Evolutionary conservation across 2,797 vertebrate species (phyloP).

Genomic region (Xerus rutilus): DNA sequence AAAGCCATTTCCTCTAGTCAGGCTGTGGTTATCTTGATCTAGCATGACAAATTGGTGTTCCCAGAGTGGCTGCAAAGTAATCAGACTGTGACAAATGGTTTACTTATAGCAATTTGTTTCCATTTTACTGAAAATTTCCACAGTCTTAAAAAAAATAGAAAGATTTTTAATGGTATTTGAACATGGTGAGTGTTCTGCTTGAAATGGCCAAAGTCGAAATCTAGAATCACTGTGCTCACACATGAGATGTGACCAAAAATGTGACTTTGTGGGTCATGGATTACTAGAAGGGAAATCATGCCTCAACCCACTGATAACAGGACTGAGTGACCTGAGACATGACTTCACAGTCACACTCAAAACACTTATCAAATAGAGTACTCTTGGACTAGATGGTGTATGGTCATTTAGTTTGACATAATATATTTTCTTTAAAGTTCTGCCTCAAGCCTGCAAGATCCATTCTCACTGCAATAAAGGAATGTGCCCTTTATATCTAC

Average conservation of each 20-base stretch:
- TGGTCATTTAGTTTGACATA: not conserved
- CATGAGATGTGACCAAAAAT: constrained; percentile 12
- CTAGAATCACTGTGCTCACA: constrained; percentile 25
- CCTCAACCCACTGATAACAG: not conserved
- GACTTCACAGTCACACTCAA: not conserved
- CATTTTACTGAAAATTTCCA: constrained; percentile 91
- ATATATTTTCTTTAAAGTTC: not conserved
- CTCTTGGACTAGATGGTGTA: not conserved
- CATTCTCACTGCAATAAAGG: not conserved
- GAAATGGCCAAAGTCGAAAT: constrained; percentile 52
- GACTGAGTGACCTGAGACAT: not conserved
- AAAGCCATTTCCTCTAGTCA: constrained; percentile 85
- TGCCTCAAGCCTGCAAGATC: not conserved
- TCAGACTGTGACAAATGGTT: constrained; percentile 93
- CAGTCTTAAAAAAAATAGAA: constrained; percentile 86
- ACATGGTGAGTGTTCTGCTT: constrained; percentile 68
- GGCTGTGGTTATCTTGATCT: constrained; percentile 89
- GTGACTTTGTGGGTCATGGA: not conserved
- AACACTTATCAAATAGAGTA: not conserved
- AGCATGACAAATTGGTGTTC: constrained; percentile 92
- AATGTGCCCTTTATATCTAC: not conserved
- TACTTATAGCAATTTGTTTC: constrained; percentile 93
- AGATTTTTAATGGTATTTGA: constrained; percentile 79
- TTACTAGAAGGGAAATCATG: not conserved
- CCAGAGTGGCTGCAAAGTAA: constrained; percentile 90